Conservation (phyloP, 2,888 invertebrate genomes). For the Drosophila koepferae region DNA sequence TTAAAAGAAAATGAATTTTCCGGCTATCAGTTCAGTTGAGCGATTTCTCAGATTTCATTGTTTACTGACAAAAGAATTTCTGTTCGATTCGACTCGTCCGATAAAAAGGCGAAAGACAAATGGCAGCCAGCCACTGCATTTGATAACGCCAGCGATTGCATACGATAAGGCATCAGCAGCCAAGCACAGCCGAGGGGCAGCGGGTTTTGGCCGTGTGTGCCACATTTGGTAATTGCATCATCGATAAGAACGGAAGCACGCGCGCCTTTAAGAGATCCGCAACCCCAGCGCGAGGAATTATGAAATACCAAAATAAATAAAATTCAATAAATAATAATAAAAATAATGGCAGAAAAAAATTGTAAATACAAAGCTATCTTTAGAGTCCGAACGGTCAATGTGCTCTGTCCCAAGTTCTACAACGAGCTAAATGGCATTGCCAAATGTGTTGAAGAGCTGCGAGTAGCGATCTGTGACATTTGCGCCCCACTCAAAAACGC, state of each 20-base stretch:
- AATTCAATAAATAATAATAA: no score
- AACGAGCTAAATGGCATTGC: slow-evolving; percentile 12
- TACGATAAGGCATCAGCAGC: slow-evolving; percentile 34
- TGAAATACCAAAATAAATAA: no score
- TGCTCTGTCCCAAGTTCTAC: neutral
- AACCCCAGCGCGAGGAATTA: neutral
- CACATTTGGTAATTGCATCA: slow-evolving; percentile 48
- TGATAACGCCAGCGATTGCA: slow-evolving; percentile 29
- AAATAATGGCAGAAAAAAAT: neutral
- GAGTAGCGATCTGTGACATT: slow-evolving; percentile 31
- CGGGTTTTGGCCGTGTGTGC: neutral
- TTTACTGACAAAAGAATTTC: slow-evolving; percentile 15
- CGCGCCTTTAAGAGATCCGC: neutral
- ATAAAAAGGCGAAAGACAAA: neutral
- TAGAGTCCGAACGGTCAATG: slow-evolving; percentile 29
- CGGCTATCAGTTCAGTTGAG: slow-evolving; percentile 3
- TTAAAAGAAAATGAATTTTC: neutral
- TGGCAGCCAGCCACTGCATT: slow-evolving; percentile 31
- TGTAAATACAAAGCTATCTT: neutral
- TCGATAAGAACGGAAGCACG: slow-evolving; percentile 32
- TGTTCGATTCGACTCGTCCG: slow-evolving; percentile 1
- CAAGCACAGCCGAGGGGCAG: no score
- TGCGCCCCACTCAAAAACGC: slow-evolving; percentile 41
- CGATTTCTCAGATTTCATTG: slow-evolving; percentile 13
- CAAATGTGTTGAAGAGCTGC: slow-evolving; percentile 19